These are phyloP conservation scores for Philonicus albiceps DNA, from an alignment of 2,888 invertebrate species.

Conservation along the genomic window DNA sequence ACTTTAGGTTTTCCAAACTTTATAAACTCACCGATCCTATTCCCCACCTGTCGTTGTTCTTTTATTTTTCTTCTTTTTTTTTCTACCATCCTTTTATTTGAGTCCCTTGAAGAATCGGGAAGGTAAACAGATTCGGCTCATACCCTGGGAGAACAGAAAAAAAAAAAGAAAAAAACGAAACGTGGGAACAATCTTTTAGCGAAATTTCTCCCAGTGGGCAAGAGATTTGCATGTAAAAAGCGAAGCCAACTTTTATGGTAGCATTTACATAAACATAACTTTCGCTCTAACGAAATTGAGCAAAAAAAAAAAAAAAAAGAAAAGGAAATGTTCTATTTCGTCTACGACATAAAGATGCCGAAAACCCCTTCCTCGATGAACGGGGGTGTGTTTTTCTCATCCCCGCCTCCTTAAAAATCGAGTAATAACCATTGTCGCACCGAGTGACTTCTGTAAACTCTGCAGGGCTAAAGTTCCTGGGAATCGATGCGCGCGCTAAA, in stretches of 20 bases:
- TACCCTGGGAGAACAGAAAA: neutral
- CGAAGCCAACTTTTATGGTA: constrained; percentile 43
- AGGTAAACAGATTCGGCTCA: neutral
- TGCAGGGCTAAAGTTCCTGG: neutral
- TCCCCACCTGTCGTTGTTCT: neutral
- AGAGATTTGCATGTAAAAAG: constrained; percentile 45
- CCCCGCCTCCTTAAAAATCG: neutral
- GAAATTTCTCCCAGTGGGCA: constrained; percentile 36
- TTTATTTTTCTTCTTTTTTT: neutral
- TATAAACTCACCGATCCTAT: neutral
- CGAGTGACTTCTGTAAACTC: neutral
- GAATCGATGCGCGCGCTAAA: neutral
- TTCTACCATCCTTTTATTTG: neutral
- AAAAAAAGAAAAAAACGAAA: neutral
- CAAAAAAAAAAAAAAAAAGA: no score
- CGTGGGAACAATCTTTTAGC: constrained; percentile 16
- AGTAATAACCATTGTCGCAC: constrained; percentile 6
- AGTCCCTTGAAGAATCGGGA: neutral
- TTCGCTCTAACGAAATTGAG: constrained; percentile 20
- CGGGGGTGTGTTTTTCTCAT: neutral
- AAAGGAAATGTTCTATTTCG: constrained; percentile 4
- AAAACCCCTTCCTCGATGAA: neutral
- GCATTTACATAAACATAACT: constrained; percentile 44
- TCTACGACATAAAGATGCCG: neutral
- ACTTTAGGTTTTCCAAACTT: neutral